Evolutionary conservation across 2,888 invertebrate species (phyloP), one percentile per base, ranked within the genome.

Genomic region (Dryobotodes eremita): DNA sequence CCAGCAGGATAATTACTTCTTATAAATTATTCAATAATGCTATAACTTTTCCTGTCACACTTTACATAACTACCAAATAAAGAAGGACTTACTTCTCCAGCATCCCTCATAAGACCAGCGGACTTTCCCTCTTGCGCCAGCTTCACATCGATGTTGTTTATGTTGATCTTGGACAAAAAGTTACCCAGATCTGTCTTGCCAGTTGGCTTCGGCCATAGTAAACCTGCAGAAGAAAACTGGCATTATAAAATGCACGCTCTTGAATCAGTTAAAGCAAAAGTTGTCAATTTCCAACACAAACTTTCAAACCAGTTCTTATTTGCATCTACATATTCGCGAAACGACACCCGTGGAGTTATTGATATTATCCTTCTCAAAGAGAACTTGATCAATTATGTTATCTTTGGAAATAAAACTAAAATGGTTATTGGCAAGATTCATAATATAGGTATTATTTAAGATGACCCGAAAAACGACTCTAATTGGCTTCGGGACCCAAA

Each of bases 161-260:
- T 89, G 81, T 96, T 96, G 61, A 97, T 91, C 89, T 96, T 97
- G 1, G 97, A 96, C 55, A 97, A 92, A 85, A 94, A 95, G 76
- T 97, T 97, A 0, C 97, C 97, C 0, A 98, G 90, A 6, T 97
- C 95, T 7, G 97, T 89, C 31, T 96, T 94, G 0, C 97, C 98
- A 0, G 97, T 98, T 0, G 98, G 98, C 88, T 94, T 97, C 0
- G 98, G 98, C 98, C 98, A 98, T 2, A 98, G 89, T 1, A 97
- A 94, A 86, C 97, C 97, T 96, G 90, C 50, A 85, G 83, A 48
- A 71, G 10, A 73, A 66, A 72, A 84, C 10, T 26, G 13, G 15
- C 36, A n/a, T 79, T 55, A 66, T 48, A 48, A 75, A 73, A 36
- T 23, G 15, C 23, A 76, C 5, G n/a, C 36, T 70, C 20, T 62